These are phyloP conservation scores for Drosophila setosimentum DNA, from an alignment of 2,888 invertebrate species.

Conservation along the genomic window DNA sequence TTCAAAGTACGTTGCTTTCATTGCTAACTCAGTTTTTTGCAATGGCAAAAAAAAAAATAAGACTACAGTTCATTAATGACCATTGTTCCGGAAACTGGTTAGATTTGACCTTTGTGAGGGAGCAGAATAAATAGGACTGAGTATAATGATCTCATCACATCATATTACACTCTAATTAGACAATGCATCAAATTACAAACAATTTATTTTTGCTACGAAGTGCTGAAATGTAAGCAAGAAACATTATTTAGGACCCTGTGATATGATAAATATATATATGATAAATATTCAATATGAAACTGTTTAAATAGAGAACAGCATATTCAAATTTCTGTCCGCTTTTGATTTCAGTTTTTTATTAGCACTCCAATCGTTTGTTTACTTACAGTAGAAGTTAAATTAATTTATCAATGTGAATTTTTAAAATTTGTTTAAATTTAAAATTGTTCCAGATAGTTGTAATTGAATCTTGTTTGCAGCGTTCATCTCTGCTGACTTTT, in stretches of 20 bases:
- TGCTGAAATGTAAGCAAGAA: not conserved
- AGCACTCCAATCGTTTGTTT: not conserved
- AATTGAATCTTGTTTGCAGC: not conserved
- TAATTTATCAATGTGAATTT: not conserved
- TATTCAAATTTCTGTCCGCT: too few relatives aligned
- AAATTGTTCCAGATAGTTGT: not conserved
- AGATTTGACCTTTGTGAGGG: slow-evolving; percentile 37
- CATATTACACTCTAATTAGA: not conserved
- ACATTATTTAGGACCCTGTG: not conserved
- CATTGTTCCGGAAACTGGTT: slow-evolving; percentile 46
- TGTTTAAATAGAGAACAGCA: not conserved
- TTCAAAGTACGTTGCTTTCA: slow-evolving; percentile 12
- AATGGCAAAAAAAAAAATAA: slow-evolving; percentile 5
- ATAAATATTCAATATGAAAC: not conserved
- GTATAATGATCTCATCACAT: slow-evolving; percentile 23
- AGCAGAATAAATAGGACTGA: slow-evolving; percentile 2
- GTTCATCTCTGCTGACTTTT: not conserved
- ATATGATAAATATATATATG: too few relatives aligned
- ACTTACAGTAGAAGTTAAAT: not conserved
- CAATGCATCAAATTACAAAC: slow-evolving; percentile 4
- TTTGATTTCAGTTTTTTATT: too few relatives aligned
- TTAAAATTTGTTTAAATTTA: not conserved
- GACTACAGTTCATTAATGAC: slow-evolving; percentile 33
- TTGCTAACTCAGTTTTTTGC: slow-evolving; percentile 2
- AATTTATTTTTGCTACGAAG: not conserved